These are phyloP conservation scores for human DNA, from an alignment of 2,113 vertebrate genomes.

Conservation along the genomic window DNA sequence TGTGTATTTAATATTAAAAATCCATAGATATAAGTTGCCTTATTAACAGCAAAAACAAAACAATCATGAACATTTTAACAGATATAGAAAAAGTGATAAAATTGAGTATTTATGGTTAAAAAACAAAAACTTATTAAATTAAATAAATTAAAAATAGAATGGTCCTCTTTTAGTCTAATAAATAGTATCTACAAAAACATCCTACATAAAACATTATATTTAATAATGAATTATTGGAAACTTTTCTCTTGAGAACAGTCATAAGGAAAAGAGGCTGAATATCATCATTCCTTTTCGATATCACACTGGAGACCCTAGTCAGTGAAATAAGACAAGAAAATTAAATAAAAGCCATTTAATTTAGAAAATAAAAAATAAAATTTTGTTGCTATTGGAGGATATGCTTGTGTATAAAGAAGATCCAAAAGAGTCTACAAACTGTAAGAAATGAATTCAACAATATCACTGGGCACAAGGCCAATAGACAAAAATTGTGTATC, in stretches of 20 bases:
- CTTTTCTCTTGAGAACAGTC: neutral
- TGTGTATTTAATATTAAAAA: slow-evolving; percentile 26
- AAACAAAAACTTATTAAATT: neutral
- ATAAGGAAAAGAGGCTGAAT: neutral
- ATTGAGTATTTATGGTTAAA: neutral
- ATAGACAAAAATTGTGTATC: neutral
- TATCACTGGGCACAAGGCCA: neutral
- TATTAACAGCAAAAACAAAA: neutral
- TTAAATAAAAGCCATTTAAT: neutral
- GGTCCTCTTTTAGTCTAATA: neutral
- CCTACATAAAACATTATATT: neutral
- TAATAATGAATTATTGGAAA: neutral
- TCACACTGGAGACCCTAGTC: neutral
- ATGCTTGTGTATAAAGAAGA: neutral
- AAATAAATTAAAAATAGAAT: neutral
- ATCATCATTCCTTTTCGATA: neutral
- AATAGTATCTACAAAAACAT: neutral
- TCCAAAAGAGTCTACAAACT: neutral
- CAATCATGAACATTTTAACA: neutral
- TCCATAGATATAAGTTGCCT: neutral
- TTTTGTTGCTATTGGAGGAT: neutral
- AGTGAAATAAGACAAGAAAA: neutral
- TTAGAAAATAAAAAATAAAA: neutral
- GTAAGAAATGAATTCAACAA: neutral
- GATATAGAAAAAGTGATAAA: neutral